These are phyloP conservation scores for Clitarchus hookeri DNA, from an alignment of 2,888 invertebrate species.

Conservation along the genomic window DNA sequence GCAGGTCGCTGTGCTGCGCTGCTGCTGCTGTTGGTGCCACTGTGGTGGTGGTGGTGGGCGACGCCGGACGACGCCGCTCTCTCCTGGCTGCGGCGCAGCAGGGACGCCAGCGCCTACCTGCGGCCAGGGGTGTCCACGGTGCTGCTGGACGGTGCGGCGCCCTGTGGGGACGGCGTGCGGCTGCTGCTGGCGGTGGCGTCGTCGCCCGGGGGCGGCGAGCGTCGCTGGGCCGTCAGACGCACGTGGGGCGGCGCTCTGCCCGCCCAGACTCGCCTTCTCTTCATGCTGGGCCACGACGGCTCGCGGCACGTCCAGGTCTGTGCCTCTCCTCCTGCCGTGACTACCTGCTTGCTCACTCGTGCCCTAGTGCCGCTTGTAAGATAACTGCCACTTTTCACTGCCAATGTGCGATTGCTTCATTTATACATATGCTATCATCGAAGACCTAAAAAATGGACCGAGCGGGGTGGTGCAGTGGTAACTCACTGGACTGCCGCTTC, in stretches of 20 bases:
- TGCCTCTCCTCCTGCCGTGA: too few relatives aligned
- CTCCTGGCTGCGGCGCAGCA: background rate
- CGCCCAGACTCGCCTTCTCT: constrained; percentile 17
- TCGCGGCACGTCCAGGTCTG: background rate
- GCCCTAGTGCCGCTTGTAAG: too few relatives aligned
- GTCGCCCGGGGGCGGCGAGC: background rate
- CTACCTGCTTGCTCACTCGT: too few relatives aligned
- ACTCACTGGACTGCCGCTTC: too few relatives aligned
- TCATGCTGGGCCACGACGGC: constrained; percentile 31
- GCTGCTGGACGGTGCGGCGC: background rate
- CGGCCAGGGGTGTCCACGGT: constrained; percentile 19
- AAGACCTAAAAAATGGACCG: too few relatives aligned
- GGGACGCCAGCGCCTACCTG: constrained; percentile 26
- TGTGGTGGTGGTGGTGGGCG: background rate
- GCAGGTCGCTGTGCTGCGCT: background rate
- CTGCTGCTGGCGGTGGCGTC: constrained; percentile 31
- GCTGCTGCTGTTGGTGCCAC: background rate
- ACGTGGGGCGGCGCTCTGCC: constrained; percentile 27
- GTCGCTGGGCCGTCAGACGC: constrained; percentile 25
- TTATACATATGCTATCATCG: too few relatives aligned
- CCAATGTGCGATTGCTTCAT: too few relatives aligned
- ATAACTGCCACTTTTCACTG: too few relatives aligned
- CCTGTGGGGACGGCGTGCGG: background rate
- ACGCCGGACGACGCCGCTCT: background rate
- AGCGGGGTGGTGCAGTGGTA: too few relatives aligned